phyloP scores from a whole-genome alignment of 2,113 vertebrate species.

The Callipepla squamata region DNA sequence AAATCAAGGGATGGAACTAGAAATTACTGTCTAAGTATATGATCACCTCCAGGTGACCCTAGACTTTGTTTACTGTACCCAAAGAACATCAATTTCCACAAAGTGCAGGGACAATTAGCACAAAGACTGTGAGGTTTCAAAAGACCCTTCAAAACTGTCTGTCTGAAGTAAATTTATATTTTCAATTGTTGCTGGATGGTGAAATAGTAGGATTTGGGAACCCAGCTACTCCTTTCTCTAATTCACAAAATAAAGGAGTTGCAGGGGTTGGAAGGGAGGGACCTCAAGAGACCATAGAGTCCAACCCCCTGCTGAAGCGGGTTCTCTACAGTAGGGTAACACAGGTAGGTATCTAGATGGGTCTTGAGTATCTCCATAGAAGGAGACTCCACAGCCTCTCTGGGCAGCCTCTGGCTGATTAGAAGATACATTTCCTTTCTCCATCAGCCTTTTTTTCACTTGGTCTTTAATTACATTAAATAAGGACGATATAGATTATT shows the following conservation, averaged over 20 bases:
- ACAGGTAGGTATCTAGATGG: too few relatives aligned
- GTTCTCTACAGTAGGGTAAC: too few relatives aligned
- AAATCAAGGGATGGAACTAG: neutral
- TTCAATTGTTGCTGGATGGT: neutral
- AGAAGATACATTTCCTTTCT: neutral
- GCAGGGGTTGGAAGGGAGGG: too few relatives aligned
- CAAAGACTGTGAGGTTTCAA: neutral
- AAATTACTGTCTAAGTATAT: neutral
- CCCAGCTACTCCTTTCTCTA: neutral
- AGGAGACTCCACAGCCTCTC: too few relatives aligned
- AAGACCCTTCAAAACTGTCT: neutral
- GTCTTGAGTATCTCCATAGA: too few relatives aligned
- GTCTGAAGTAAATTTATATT: neutral
- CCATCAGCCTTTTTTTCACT: neutral
- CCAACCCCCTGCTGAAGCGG: too few relatives aligned
- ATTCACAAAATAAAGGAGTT: neutral
- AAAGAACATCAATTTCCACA: neutral
- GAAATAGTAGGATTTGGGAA: neutral
- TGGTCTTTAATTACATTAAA: neutral
- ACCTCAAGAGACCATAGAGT: too few relatives aligned
- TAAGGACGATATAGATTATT: neutral
- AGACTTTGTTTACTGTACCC: neutral
- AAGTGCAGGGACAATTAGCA: neutral
- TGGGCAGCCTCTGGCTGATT: neutral
- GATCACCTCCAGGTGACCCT: conserved; percentile 19